phyloP scores from a whole-genome alignment of 2,888 invertebrate genomes.

The Drosophila yooni region DNA sequence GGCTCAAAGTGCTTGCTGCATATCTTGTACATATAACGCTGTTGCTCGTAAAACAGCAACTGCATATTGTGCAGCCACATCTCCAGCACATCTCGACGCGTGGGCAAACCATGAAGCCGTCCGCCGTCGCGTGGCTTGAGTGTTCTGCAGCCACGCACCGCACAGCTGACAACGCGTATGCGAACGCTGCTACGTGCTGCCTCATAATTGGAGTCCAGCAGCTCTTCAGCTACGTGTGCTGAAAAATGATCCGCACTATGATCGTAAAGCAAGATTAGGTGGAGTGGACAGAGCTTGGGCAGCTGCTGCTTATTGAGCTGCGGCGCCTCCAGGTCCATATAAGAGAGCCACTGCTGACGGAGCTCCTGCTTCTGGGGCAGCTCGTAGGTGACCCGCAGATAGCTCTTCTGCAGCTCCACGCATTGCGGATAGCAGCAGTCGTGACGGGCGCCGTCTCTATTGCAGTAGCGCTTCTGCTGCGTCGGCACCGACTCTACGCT shows the following conservation, averaged over 20 bases:
- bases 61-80: slow-evolving; percentile 78
- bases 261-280: slow-evolving; percentile 64
- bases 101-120: slow-evolving; percentile 66
- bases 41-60: slow-evolving; percentile 61
- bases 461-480: slow-evolving; percentile 26
- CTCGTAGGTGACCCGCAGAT: slow-evolving; percentile 37
- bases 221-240: slow-evolving; percentile 26
- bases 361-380: slow-evolving; percentile 56
- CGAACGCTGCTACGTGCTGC: slow-evolving; percentile 49
- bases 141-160: slow-evolving; percentile 55
- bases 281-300: slow-evolving; percentile 65
- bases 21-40: slow-evolving; percentile 72
- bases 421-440: slow-evolving; percentile 71
- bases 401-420: slow-evolving; percentile 48
- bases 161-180: slow-evolving; percentile 57
- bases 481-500: neutral
- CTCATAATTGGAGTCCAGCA: slow-evolving; percentile 43
- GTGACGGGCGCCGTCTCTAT: slow-evolving; percentile 7
- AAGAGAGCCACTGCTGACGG: slow-evolving; percentile 46
- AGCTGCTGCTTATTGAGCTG: neutral
- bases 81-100: slow-evolving; percentile 51
- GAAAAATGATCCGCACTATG: slow-evolving; percentile 44
- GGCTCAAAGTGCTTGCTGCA: slow-evolving; percentile 78
- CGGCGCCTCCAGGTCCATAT: slow-evolving; percentile 38
- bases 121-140: slow-evolving; percentile 58